Conservation (phyloP, 2,888 invertebrate species). For the Volucella zonaria region DNA sequence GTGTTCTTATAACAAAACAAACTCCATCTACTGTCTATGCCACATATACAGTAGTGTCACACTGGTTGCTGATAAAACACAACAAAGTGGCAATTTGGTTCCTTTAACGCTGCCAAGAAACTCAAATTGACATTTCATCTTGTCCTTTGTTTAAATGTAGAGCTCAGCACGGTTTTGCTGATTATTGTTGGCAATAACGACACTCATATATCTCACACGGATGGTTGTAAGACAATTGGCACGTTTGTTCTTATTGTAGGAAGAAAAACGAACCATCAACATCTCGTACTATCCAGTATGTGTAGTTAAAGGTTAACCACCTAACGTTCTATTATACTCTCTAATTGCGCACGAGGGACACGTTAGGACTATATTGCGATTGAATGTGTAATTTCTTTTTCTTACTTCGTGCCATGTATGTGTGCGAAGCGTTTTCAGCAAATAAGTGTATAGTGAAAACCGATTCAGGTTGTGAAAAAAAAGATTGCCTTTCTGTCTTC, state of each 20-base stretch:
- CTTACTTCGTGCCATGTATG: neutral
- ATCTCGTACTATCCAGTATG: slow-evolving; percentile 50
- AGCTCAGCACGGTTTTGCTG: slow-evolving; percentile 26
- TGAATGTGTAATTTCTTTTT: slow-evolving; percentile 77
- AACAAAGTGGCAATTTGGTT: slow-evolving; percentile 67
- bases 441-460: neutral
- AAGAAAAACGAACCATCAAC: slow-evolving; percentile 37
- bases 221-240: slow-evolving; percentile 66
- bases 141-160: slow-evolving; percentile 46
- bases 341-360: slow-evolving; percentile 80
- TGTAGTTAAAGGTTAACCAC: slow-evolving; percentile 76
- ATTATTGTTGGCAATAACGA: slow-evolving; percentile 58
- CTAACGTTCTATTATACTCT: slow-evolving; percentile 80
- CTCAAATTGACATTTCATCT: slow-evolving; percentile 68
- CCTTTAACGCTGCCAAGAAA: slow-evolving; percentile 67
- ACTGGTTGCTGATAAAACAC: slow-evolving; percentile 60
- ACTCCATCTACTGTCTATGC: slow-evolving; percentile 19
- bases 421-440: neutral
- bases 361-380: slow-evolving; percentile 78
- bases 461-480: slow-evolving; percentile 6
- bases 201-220: slow-evolving; percentile 55
- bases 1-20: slow-evolving; percentile 53
- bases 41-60: slow-evolving; percentile 16
- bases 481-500: neutral
- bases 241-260: slow-evolving; percentile 54